Conservation (phyloP, 2,797 vertebrate species). For the Heliangelus exortis region DNA sequence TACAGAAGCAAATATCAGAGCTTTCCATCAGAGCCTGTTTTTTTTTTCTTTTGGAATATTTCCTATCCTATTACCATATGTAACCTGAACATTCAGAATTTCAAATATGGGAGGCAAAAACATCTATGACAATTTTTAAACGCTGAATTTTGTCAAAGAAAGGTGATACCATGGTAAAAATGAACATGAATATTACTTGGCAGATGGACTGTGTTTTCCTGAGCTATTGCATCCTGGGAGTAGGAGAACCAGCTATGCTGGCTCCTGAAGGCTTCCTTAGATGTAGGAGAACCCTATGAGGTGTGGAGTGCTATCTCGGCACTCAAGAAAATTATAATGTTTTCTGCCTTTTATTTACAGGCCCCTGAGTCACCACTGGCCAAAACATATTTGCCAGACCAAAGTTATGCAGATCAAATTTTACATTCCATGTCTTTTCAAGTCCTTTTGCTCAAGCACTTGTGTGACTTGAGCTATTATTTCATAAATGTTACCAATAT, state of each 20-base stretch:
- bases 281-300: fast-evolving
- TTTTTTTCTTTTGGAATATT: neutral
- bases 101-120: neutral
- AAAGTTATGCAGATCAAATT: neutral
- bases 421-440: neutral
- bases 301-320: neutral
- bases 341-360: neutral
- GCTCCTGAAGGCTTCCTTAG: neutral
- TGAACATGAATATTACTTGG: neutral
- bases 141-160: neutral
- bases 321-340: neutral
- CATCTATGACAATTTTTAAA: fast-evolving
- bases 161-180: neutral
- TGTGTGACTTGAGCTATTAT: neutral
- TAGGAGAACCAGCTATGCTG: neutral
- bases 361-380: neutral
- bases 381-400: neutral
- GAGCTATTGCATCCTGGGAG: neutral
- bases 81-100: neutral
- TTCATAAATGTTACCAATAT: neutral
- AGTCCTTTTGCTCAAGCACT: fast-evolving
- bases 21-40: neutral
- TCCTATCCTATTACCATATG: neutral
- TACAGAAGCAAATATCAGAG: neutral
- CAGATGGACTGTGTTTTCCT: neutral